Conservation (phyloP, 2,113 vertebrate genomes). For the Dicentrarchus labrax region DNA sequence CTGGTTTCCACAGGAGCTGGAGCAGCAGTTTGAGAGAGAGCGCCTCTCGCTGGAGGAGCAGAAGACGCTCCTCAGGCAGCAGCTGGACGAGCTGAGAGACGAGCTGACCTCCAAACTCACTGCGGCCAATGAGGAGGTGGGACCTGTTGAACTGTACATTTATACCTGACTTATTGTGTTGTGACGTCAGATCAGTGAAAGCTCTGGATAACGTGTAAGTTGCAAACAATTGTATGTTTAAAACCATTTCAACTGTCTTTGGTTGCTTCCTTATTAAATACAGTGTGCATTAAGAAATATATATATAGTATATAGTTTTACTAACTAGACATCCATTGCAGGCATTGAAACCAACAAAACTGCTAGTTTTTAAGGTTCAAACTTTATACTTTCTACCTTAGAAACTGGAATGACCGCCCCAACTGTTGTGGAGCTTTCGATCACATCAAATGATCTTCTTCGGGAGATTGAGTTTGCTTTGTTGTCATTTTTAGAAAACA, state of each 20-base stretch:
- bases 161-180: background rate
- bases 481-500: too few species aligned
- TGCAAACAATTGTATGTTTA: background rate
- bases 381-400: too few species aligned
- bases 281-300: background rate
- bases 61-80: constrained; percentile 89
- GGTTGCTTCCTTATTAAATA: background rate
- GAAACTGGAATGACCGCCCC: too few species aligned
- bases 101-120: constrained; percentile 90
- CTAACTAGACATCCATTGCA: too few species aligned
- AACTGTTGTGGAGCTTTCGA: too few species aligned
- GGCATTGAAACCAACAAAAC: too few species aligned
- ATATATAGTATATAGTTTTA: background rate
- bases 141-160: background rate
- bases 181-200: background rate
- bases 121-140: constrained; percentile 92
- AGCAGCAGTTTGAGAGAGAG: constrained; percentile 94
- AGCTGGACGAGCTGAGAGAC: constrained; percentile 91
- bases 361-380: too few species aligned
- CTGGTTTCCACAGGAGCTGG: constrained; percentile 88
- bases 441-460: too few species aligned
- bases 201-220: background rate
- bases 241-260: background rate
- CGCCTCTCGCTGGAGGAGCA: constrained; percentile 91
- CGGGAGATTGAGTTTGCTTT: too few species aligned